Base-by-base conservation (phyloP, 2,797 vertebrate genomes). In the Chaenodraco wilsoni region DNA sequence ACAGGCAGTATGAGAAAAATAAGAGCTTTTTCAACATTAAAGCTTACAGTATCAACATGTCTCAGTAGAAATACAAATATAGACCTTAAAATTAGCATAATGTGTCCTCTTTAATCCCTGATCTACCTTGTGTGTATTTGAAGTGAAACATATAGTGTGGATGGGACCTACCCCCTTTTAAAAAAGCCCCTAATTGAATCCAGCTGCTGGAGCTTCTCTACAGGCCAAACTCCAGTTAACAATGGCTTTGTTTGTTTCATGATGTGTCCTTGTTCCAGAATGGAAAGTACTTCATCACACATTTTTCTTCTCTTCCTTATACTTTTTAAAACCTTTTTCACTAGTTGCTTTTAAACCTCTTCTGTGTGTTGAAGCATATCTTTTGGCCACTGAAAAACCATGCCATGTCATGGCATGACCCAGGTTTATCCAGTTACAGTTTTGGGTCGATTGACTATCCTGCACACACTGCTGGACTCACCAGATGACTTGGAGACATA, bases 151-250 rank as follows among this genome's bases (percentile, higher is more conserved):
- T 58, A 72, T 55, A 79, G 74, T 12, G 65, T 77, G 83, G 78
- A 72, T 27, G 59, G 51, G 70, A 64, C 71, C 51, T 17, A 58
- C 76, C 74, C 77, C 83, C 69, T 82, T 73, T 57, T 0, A 74
- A 88, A 72, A 88, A 86, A 87, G 78, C 76, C 78, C 79, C 78
- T 85, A 88, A 93, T 85, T 83, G 76, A 84, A 63, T 85, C 88
- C 92, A 93, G 91, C 89, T 91, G 92, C 87, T 88, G 86, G 86
- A 80, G 69, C 84, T 86, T 77, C 76, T 91, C 75, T 41, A 65
- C 56, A 52, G 81, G 72, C 87, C 85, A 78, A 85, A 63, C 79
- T 78, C 75, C 48, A 66, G 79, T 84, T 84, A 82, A 90, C 89
- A 88, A 89, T 82, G 76, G 74, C 79, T 79, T 50, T 60, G 74